Base-by-base conservation (phyloP, 2,797 vertebrate species). In the Sebastes alutus region DNA sequence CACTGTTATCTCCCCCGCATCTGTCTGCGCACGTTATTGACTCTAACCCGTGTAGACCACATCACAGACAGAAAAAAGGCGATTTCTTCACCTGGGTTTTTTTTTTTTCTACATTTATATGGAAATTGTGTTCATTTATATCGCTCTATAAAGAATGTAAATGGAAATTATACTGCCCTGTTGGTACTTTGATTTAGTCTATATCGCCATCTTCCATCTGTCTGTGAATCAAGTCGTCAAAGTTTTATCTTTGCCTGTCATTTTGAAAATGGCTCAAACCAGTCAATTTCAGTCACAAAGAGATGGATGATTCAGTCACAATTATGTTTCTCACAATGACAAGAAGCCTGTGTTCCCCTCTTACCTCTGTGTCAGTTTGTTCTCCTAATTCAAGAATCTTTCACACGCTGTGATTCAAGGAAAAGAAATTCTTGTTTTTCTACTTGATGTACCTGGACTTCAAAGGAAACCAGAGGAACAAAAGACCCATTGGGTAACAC, bases 121-220 rank as follows among this genome's bases (percentile, higher is more conserved):
- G 85, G 74, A 86, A 83, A 92, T 89, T 55, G 63, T 2, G 9
- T 35, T 77, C 75, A 75, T 84, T 91, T 85, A 46, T 86, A 74
- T 78, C 13, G 25, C 70, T 72, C 55, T 3, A 35, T 81, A 75
- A 86, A 91, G 84, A 80, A 83, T 83, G 82, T 25, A 88, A 89
- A 86, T 81, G 62, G 27, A 1, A 69, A 76, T 89, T 42, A 66
- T 66, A 77, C 38, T 72, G 73, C 72, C 72, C 60, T 69, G 72
- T 66, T 78, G 77, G 72, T 87, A 75, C 82, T 91, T 85, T 72
- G 35, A 54, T 68, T 77, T 64, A 56, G 55, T 83, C 64, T 65
- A 22, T 59, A 69, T 75, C 3, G 6, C 68, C 38, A 58, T 90
- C 79, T 87, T 87, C 78, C 87, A 77, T 90, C 84, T 82, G 74